Base-by-base conservation (phyloP, 2,113 vertebrate species). In the Craseonycteris thonglongyai region DNA sequence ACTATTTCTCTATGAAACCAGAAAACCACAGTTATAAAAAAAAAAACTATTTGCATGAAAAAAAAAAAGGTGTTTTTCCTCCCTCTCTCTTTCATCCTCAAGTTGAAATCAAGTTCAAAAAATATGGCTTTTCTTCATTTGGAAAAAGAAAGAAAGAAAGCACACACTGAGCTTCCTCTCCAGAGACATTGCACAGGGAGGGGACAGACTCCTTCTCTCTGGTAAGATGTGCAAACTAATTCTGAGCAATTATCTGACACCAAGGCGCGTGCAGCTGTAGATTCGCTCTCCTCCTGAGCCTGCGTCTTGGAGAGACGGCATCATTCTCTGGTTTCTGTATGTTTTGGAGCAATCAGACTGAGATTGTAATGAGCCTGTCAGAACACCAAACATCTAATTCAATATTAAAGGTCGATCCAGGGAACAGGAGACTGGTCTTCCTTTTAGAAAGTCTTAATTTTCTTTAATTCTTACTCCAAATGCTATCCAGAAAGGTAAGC, bases 91-190 rank as follows among this genome's bases (percentile, higher is more conserved):
- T 94, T 49, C 40, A 71, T 51, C 30, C 9, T 42, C 84, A 97
- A 96, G 78, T 76, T 76, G 68, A 75, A 82, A 54, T 75, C 85
- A 49, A 68, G 35, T 78, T 90, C 72, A 65, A 79, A 92, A 18
- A 49, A 22, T n/a, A 71, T 38, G 68, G 22, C n/a, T 49, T 63
- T 47, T 72, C 47, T 90, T 89, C 21, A 35, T 15, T 6, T n/a
- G n/a, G n/a, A n/a, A n/a, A 84, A 1, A 13, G n/a, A 13, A 4
- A 47, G 35, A 63, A 40, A 51, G 49, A 7, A 54, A 87, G 40
- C 40, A 79, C 47, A 21, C 38, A 51, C 45, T 38, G 19, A 58
- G 68, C 6, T 35, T 72, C 74, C 47, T 74, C 85, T 68, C 56
- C 69, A 78, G 65, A 93, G 40, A 66, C 30, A 66, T 33, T 58